These are phyloP conservation scores for Buphagus erythrorhynchus DNA, from an alignment of 2,797 vertebrate species.

Conservation along the genomic window DNA sequence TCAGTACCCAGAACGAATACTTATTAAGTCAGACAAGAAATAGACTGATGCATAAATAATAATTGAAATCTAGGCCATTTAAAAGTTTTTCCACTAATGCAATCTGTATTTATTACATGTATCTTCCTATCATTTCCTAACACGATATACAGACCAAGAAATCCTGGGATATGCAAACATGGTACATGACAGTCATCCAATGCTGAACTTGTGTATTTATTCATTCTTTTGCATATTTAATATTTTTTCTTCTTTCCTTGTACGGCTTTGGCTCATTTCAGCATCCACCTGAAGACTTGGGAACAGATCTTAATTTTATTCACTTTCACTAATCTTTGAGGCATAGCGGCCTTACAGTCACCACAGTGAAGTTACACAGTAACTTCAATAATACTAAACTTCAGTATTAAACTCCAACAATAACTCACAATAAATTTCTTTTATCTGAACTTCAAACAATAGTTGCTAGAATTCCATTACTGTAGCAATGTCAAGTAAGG, in stretches of 20 bases:
- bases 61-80: not conserved
- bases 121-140: not conserved
- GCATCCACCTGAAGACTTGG: not conserved
- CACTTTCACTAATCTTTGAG: not conserved
- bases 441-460: not conserved
- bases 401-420: not conserved
- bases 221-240: not conserved
- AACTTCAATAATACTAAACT: too few relatives aligned
- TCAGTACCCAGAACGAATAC: not conserved
- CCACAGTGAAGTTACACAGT: not conserved
- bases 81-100: not conserved
- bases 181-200: not conserved
- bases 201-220: not conserved
- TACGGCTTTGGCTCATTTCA: not conserved
- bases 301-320: not conserved
- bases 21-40: not conserved
- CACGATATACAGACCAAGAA: not conserved
- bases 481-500: not conserved
- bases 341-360: not conserved
- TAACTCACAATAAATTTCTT: not conserved
- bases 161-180: not conserved
- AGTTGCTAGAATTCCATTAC: not conserved
- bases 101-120: not conserved
- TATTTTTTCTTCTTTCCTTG: not conserved
- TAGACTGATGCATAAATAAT: not conserved